A percentile compares a stretch with the other conserved stretches of the same genome.
Evolutionary conservation across 2,113 vertebrate genomes (phyloP).

Genomic region (Tupaia tana): DNA sequence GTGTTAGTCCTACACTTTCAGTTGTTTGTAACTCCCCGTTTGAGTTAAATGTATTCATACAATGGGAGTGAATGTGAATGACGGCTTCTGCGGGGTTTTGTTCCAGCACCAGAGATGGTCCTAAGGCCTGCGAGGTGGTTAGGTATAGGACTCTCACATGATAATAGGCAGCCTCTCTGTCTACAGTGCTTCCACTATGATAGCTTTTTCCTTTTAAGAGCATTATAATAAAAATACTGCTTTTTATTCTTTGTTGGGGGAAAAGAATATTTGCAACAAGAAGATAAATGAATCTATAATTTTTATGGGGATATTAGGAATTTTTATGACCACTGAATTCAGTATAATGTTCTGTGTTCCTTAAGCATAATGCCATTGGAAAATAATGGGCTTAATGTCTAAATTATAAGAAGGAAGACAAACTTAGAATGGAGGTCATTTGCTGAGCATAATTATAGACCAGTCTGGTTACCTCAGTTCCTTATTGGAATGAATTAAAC

Average conservation of each 20-base stretch:
- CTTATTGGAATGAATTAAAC: slow-evolving; percentile 38
- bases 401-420: slow-evolving; percentile 47
- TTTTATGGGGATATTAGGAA: background rate
- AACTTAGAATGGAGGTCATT: slow-evolving; percentile 54
- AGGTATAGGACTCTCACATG: background rate
- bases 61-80: background rate
- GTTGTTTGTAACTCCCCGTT: slow-evolving; percentile 13
- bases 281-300: slow-evolving; percentile 32
- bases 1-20: background rate
- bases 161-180: background rate
- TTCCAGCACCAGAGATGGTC: background rate
- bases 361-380: slow-evolving; percentile 30
- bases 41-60: slow-evolving; percentile 30
- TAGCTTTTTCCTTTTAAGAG: slow-evolving; percentile 26
- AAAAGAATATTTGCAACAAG: slow-evolving; percentile 18
- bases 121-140: background rate
- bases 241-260: background rate
- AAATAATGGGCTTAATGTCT: slow-evolving; percentile 27
- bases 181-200: background rate
- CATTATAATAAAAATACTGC: slow-evolving; percentile 24
- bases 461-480: background rate
- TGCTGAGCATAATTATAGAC: background rate
- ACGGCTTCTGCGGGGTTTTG: background rate
- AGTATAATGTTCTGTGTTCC: slow-evolving; percentile 22
- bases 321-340: slow-evolving; percentile 7